Evolutionary conservation across 1,140 invertebrate genomes (phyloP).

Genomic region (Uloborus diversus): DNA sequence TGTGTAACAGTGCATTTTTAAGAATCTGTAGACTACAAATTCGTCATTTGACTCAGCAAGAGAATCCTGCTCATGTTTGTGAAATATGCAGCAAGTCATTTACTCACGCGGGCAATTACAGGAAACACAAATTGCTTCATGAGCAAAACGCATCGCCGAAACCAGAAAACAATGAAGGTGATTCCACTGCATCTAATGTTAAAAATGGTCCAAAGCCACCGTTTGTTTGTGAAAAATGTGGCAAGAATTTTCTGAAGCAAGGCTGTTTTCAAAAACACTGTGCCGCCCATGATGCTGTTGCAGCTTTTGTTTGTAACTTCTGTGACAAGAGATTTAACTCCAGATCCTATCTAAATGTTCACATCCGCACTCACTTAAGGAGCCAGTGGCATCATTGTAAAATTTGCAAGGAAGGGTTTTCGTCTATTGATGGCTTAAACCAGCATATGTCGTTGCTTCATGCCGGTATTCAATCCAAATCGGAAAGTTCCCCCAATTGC

Average conservation of each 20-base stretch:
- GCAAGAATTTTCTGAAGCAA: constrained; percentile 22
- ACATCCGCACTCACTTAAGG: neutral
- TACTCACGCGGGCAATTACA: constrained; percentile 58
- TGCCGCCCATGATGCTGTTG: neutral
- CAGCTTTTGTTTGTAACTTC: neutral
- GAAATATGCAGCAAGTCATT: constrained; percentile 62
- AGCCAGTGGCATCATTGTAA: constrained; percentile 2
- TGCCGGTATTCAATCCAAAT: too few relatives aligned
- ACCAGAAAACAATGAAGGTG: neutral
- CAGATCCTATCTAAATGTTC: neutral
- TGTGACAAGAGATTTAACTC: constrained; percentile 33
- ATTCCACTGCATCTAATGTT: too few relatives aligned
- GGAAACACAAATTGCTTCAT: constrained; percentile 34
- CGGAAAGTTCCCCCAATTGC: too few relatives aligned
- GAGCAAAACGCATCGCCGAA: too few relatives aligned
- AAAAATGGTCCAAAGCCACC: constrained; percentile 39
- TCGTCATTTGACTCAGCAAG: constrained; percentile 69
- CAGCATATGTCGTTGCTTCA: constrained; percentile 14
- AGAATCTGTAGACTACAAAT: constrained; percentile 29
- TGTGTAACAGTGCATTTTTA: constrained; percentile 31
- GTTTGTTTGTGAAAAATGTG: constrained; percentile 27
- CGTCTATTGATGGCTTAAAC: neutral
- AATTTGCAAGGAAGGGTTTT: constrained; percentile 13
- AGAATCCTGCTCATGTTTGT: constrained; percentile 70
- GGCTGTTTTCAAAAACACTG: constrained; percentile 24